Evolutionary conservation across 2,797 vertebrate species (phyloP).

Genomic region (Scomberomorus guttatus): DNA sequence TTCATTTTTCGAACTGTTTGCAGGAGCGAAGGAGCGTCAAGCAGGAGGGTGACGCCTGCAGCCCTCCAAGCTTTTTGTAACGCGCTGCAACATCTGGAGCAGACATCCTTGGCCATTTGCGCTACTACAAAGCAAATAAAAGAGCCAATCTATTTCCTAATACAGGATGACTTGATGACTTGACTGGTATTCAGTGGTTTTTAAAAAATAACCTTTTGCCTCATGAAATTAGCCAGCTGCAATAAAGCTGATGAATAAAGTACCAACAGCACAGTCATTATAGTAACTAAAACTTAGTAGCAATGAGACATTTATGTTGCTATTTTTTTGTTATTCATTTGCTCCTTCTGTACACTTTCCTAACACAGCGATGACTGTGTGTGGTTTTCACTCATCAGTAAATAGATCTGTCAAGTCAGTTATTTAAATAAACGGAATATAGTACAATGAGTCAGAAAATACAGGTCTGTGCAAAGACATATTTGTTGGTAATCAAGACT

Average conservation of each 20-base stretch:
- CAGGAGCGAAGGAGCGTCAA: conserved; percentile 5
- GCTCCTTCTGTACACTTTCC: too few relatives aligned
- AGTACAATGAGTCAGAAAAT: background rate
- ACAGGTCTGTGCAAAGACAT: background rate
- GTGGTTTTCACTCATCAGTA: background rate
- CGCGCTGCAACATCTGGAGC: conserved; percentile 16
- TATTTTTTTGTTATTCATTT: too few relatives aligned
- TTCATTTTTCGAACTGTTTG: conserved; percentile 46
- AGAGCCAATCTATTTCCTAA: conserved; percentile 4
- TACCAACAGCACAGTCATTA: too few relatives aligned
- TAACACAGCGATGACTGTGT: background rate
- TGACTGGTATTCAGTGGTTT: background rate
- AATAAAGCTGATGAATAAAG: background rate
- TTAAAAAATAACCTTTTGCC: background rate
- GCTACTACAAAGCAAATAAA: conserved; percentile 21
- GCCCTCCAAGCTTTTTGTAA: conserved; percentile 19
- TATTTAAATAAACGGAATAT: background rate
- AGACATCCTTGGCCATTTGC: background rate
- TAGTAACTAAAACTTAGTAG: too few relatives aligned
- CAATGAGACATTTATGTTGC: too few relatives aligned
- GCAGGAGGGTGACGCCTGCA: conserved; percentile 15
- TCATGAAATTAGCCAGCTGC: background rate
- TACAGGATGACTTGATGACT: background rate
- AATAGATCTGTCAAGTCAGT: background rate
- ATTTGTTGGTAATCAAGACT: conserved; percentile 9